phyloP scores from a whole-genome alignment of 1,140 invertebrate genomes.

The Asbolus verrucosus region DNA sequence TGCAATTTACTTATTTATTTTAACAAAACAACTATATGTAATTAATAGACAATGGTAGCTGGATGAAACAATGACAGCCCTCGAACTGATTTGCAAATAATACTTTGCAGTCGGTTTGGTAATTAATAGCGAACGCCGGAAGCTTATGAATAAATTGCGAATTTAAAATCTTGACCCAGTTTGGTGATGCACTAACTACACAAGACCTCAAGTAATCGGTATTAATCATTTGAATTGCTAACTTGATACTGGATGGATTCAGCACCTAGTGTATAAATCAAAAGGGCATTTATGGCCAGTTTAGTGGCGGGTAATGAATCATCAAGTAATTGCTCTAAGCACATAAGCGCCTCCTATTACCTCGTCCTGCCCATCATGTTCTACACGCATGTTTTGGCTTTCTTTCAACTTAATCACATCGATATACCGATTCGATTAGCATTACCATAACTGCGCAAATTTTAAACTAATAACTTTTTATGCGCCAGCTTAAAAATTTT shows the following conservation, averaged over 20 bases:
- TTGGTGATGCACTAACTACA: constrained; percentile 7
- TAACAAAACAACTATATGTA: background rate
- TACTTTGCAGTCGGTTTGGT: constrained; percentile 21
- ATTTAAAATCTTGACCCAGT: constrained; percentile 38
- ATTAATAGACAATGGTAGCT: constrained; percentile 9
- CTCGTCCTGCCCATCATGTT: constrained; percentile 26
- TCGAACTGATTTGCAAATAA: constrained; percentile 23
- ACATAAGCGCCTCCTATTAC: constrained; percentile 40
- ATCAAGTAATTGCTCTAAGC: constrained; percentile 45
- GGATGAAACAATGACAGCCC: constrained; percentile 8
- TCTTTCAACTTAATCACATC: constrained; percentile 20
- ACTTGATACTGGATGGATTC: constrained; percentile 41
- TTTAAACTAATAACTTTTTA: background rate
- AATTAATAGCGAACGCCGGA: constrained; percentile 16
- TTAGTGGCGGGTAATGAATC: constrained; percentile 44
- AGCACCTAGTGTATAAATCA: constrained; percentile 44
- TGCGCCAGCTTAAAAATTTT: background rate
- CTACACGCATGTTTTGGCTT: constrained; percentile 27
- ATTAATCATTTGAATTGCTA: constrained; percentile 44
- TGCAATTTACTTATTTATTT: constrained; percentile 20
- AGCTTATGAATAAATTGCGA: constrained; percentile 42
- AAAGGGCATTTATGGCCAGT: constrained; percentile 45
- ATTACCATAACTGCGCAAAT: background rate
- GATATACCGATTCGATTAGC: background rate
- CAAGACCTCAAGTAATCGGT: constrained; percentile 37